A percentile compares a stretch with the other conserved stretches of the same genome.
Evolutionary conservation across 2,888 invertebrate species (phyloP).

Genomic region (Pasiphila rectangulata): DNA sequence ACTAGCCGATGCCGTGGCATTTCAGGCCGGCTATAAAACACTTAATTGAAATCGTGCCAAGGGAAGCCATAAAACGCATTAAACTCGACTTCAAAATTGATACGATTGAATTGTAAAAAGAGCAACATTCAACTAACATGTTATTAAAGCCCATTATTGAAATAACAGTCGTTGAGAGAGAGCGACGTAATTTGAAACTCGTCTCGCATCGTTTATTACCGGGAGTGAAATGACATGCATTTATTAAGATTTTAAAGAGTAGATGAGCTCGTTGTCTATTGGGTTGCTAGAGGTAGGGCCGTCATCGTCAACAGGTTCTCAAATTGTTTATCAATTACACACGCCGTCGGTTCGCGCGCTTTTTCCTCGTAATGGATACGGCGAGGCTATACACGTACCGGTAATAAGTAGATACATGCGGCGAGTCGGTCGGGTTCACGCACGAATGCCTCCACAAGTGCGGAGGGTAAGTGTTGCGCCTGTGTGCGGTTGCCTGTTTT

Average conservation of each 20-base stretch:
- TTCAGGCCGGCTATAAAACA: constrained; percentile 40
- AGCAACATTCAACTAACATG: constrained; percentile 46
- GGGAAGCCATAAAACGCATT: constrained; percentile 40
- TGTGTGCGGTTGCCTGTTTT: constrained; percentile 54
- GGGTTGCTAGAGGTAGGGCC: constrained; percentile 27
- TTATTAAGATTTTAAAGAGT: constrained; percentile 58
- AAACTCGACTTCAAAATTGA: constrained; percentile 39
- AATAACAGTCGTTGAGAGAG: constrained; percentile 39
- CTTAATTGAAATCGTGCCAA: constrained; percentile 53
- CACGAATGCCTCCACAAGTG: constrained; percentile 68
- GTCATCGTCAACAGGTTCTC: constrained; percentile 56
- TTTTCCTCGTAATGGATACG: constrained; percentile 76
- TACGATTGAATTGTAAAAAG: constrained; percentile 45
- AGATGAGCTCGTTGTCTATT: constrained; percentile 32
- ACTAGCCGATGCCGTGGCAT: constrained; percentile 31
- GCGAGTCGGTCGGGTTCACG: constrained; percentile 57
- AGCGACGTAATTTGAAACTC: constrained; percentile 36
- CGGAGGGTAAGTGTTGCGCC: constrained; percentile 46
- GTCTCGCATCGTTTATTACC: constrained; percentile 42
- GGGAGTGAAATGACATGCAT: constrained; percentile 45
- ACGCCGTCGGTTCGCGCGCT: constrained; percentile 60
- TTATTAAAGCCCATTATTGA: constrained; percentile 48
- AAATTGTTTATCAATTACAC: constrained; percentile 77
- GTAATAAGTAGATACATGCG: constrained; percentile 51
- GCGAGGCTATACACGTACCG: constrained; percentile 51